A percentile compares a stretch with the other conserved stretches of the same genome.
These are phyloP conservation scores for Dione juno DNA, from an alignment of 2,888 invertebrate genomes.

Conservation along the genomic window DNA sequence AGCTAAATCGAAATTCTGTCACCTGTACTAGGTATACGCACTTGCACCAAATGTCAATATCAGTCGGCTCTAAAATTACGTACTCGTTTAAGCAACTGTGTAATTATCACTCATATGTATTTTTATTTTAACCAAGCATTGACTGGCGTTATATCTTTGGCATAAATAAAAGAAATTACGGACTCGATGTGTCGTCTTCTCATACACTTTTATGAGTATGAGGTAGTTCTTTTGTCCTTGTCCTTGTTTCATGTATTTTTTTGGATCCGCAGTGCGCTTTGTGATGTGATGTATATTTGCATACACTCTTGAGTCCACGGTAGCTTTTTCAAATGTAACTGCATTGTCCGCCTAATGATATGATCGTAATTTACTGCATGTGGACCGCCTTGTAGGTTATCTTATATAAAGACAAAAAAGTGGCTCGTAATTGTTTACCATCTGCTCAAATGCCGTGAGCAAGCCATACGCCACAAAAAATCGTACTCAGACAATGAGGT, in stretches of 20 bases:
- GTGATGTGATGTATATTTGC: constrained; percentile 71
- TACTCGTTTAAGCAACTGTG: constrained; percentile 42
- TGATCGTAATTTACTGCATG: constrained; percentile 45
- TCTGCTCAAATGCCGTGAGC: constrained; percentile 63
- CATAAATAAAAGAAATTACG: constrained; percentile 43
- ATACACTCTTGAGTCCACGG: constrained; percentile 68
- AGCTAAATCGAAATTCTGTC: background rate
- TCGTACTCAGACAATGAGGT: constrained; percentile 72
- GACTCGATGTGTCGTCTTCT: constrained; percentile 46
- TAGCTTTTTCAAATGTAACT: constrained; percentile 63
- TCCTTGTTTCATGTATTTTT: constrained; percentile 58
- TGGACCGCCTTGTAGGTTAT: constrained; percentile 27
- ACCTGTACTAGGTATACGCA: constrained; percentile 12
- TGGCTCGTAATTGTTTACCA: constrained; percentile 53
- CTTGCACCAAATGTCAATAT: constrained; percentile 30
- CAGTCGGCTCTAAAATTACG: constrained; percentile 29
- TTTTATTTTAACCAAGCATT: constrained; percentile 34
- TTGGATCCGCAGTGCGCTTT: constrained; percentile 64
- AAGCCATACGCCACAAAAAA: constrained; percentile 77
- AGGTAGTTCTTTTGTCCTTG: constrained; percentile 60
- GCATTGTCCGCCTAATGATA: constrained; percentile 58
- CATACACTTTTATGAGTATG: constrained; percentile 50
- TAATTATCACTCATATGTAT: constrained; percentile 39
- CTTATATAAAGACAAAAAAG: constrained; percentile 35
- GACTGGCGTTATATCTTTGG: constrained; percentile 32